These are phyloP conservation scores for Synanthedon tipuliformis DNA, from an alignment of 2,888 invertebrate species.

Conservation along the genomic window DNA sequence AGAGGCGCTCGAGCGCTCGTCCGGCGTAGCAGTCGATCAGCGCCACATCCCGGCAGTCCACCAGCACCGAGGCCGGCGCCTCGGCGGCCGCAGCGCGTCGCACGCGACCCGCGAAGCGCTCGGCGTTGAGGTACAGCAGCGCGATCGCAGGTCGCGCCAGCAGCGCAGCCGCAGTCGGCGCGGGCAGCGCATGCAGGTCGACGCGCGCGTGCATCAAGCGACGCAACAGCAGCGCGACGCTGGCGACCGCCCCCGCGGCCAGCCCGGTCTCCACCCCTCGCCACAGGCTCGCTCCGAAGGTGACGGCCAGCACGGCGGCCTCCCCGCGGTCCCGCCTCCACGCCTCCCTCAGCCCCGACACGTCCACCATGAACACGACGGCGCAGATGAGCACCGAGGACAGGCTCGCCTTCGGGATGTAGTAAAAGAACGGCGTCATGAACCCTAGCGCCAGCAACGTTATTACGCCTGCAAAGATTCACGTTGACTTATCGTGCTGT, in stretches of 20 bases:
- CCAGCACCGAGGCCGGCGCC: constrained; percentile 39
- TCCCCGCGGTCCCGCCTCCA: constrained; percentile 73
- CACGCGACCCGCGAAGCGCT: constrained; percentile 71
- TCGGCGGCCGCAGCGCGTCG: constrained; percentile 49
- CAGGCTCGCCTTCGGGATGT: constrained; percentile 85
- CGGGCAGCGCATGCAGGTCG: constrained; percentile 25
- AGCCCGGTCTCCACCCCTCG: constrained; percentile 85
- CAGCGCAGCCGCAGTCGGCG: constrained; percentile 2
- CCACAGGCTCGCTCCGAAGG: constrained; percentile 73
- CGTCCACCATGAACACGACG: constrained; percentile 83
- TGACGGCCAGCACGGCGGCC: constrained; percentile 74
- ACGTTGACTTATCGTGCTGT: no score
- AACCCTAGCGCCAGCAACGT: constrained; percentile 85
- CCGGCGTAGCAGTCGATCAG: constrained; percentile 77
- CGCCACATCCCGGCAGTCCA: constrained; percentile 75
- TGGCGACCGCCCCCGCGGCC: constrained; percentile 75
- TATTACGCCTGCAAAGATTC: constrained; percentile 73
- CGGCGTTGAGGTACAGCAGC: constrained; percentile 78
- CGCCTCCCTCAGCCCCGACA: constrained; percentile 50
- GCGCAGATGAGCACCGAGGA: constrained; percentile 91
- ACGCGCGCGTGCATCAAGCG: constrained; percentile 75
- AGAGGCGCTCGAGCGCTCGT: constrained; percentile 71
- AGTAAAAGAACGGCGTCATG: constrained; percentile 88
- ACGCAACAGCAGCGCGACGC: constrained; percentile 74
- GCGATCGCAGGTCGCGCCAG: constrained; percentile 73